Evolutionary conservation across 2,113 vertebrate species (phyloP).

Genomic region (Equus przewalskii): DNA sequence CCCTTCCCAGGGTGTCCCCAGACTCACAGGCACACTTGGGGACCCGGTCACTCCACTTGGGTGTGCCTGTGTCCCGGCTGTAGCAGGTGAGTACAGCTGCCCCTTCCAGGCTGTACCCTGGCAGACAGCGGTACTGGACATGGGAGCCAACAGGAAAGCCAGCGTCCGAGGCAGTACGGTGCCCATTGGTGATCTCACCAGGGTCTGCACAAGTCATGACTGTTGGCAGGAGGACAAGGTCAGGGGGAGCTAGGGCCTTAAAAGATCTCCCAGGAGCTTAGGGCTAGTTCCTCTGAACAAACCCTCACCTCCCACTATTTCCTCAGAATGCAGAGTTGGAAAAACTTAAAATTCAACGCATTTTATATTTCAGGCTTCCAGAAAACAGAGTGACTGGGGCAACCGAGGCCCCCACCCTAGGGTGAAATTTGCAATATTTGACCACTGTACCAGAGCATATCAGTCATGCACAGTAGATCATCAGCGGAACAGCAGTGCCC

Average conservation of each 20-base stretch:
- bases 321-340: background rate
- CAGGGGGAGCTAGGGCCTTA: background rate
- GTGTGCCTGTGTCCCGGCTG: constrained; percentile 93
- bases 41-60: constrained; percentile 96
- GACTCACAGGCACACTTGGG: constrained; percentile 96
- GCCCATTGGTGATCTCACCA: constrained; percentile 94
- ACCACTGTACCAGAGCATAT: background rate
- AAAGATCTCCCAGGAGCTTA: background rate
- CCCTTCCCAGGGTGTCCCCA: background rate
- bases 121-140: constrained; percentile 94
- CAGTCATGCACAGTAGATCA: background rate
- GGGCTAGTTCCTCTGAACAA: background rate
- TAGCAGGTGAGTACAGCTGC: constrained; percentile 94
- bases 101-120: constrained; percentile 94
- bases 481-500: background rate
- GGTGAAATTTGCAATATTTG: constrained; percentile 6
- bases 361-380: constrained; percentile 1
- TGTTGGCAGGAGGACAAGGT: constrained; percentile 72
- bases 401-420: background rate
- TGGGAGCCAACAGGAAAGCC: constrained; percentile 94
- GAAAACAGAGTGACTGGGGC: background rate
- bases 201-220: constrained; percentile 95
- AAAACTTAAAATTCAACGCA: background rate
- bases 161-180: constrained; percentile 91
- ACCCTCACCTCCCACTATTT: background rate